Evolutionary conservation across 2,797 vertebrate genomes (phyloP).

Genomic region (Mormyrops boulengeri): DNA sequence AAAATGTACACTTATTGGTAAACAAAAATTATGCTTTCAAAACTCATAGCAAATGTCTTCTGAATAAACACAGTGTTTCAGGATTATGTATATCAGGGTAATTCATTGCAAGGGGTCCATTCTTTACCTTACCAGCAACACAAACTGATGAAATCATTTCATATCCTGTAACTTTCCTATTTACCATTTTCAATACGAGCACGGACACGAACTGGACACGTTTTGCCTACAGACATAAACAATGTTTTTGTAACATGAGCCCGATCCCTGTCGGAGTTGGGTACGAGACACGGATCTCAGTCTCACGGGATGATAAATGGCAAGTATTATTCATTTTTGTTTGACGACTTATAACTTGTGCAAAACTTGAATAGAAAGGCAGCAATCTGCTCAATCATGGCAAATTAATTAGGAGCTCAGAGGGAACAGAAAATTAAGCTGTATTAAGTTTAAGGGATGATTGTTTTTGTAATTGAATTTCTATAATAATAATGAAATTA

Average conservation of each 20-base stretch:
- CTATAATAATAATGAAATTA: not conserved
- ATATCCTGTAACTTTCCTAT: not conserved
- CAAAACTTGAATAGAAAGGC: not conserved
- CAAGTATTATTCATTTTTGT: not conserved
- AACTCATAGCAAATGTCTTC: not conserved
- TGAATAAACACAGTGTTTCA: not conserved
- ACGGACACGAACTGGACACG: not conserved
- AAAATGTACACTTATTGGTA: not conserved
- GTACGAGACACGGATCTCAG: not conserved
- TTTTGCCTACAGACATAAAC: not conserved
- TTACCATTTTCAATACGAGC: not conserved
- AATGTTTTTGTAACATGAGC: not conserved
- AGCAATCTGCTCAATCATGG: not conserved
- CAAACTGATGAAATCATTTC: not conserved
- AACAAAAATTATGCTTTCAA: not conserved
- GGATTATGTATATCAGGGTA: not conserved
- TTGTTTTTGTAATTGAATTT: not conserved
- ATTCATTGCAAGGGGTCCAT: not conserved
- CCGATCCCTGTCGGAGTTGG: not conserved
- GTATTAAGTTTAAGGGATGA: not conserved
- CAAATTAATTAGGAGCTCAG: not conserved
- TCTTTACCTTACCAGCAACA: not conserved
- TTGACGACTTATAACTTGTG: not conserved
- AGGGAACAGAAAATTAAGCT: not conserved
- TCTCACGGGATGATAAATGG: not conserved